Evolutionary conservation across 2,113 vertebrate genomes (phyloP), one percentile per base, ranked within the genome.

Genomic region (Seriola quinqueradiata): DNA sequence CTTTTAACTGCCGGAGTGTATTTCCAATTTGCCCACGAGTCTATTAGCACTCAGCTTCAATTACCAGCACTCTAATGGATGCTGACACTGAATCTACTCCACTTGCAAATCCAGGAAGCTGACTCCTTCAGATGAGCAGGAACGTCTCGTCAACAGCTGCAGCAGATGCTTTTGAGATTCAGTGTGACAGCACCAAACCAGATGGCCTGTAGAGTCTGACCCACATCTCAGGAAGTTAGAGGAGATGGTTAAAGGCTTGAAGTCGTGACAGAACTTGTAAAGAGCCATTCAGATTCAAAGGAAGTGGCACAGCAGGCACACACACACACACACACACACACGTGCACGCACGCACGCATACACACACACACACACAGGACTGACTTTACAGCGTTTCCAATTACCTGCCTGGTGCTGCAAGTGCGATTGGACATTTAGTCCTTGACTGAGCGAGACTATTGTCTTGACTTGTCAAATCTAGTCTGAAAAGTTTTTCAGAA

Each of bases 31-130:
- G 82, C 81, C 91, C 81, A 65, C 73, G 79, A 74, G 87, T 89
- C 92, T 89, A 91, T 94, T 89, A 90, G 88, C 75, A 61, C 84
- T 94, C 92, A 82, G 40, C 79, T 89, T 87, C 91, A 92, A 90
- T 94, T 93, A 93, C 50, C 72, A 72, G 66, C 61, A n/a, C 38
- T 50, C 54, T 92, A 93, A 94, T 92, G 60, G 84, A 92, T 90
- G 88, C 83, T 91, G 93, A 92, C 92, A 93, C 19, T 36, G 84
- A 89, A 86, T 92, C 90, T 85, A 82, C 82, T 88, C 83, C 81
- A 63, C 82, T 90, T 88, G 76, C 67, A 85, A 78, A 91, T 84
- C 70, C 79, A 68, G 81, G 82, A 86, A 82, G 87, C 83, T 71
- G 54, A 65, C 76, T 76, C 58, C 67, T 86, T 78, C 77, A 75